A percentile compares a stretch with the other conserved stretches of the same genome.
These are phyloP conservation scores for Volucella inflata DNA, from an alignment of 2,888 invertebrate species.

Conservation along the genomic window DNA sequence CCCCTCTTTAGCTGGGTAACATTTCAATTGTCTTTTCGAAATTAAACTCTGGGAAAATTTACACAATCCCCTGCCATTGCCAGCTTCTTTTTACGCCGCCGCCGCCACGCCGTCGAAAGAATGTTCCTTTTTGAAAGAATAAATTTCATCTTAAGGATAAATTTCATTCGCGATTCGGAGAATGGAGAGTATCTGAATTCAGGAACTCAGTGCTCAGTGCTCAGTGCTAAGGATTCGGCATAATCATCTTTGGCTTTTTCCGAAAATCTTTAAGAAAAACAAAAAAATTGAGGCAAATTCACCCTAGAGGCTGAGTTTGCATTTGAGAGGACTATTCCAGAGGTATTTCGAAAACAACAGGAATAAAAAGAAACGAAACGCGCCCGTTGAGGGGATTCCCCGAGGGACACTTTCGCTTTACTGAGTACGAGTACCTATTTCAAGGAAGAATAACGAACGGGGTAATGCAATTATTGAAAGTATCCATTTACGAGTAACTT, in stretches of 20 bases:
- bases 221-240: slow-evolving; percentile 33
- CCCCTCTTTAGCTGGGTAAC: slow-evolving; percentile 38
- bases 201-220: slow-evolving; percentile 60
- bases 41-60: slow-evolving; percentile 73
- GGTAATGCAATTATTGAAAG: slow-evolving; percentile 75
- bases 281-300: slow-evolving; percentile 48
- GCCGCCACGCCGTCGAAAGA: not conserved
- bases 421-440: slow-evolving; percentile 9
- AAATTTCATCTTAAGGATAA: slow-evolving; percentile 61
- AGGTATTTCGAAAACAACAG: slow-evolving; percentile 19
- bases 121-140: slow-evolving; percentile 53
- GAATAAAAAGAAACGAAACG: slow-evolving; percentile 27
- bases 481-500: slow-evolving; percentile 68
- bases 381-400: slow-evolving; percentile 59
- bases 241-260: slow-evolving; percentile 55
- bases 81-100: slow-evolving; percentile 18
- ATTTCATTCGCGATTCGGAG: slow-evolving; percentile 38
- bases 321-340: slow-evolving; percentile 9
- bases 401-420: slow-evolving; percentile 58
- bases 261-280: slow-evolving; percentile 69
- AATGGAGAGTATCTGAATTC: slow-evolving; percentile 58
- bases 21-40: slow-evolving; percentile 74
- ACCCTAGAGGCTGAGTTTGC: slow-evolving; percentile 49
- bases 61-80: slow-evolving; percentile 62
- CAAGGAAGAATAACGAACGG: slow-evolving; percentile 60